Conservation (phyloP, 2,797 vertebrate species). For the Sylvilagus floridanus region DNA sequence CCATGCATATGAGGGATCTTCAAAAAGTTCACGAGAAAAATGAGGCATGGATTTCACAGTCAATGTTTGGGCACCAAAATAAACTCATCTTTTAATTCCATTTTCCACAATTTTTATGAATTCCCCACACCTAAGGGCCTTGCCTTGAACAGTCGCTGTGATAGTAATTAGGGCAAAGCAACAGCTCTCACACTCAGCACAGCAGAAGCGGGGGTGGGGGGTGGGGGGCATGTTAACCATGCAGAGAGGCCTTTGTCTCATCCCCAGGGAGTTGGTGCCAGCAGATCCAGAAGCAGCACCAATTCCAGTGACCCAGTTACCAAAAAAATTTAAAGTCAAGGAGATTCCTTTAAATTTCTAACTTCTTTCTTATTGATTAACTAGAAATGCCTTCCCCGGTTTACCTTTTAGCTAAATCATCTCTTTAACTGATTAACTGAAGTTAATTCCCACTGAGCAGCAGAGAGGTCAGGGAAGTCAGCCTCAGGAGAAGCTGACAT, state of each 20-base stretch:
- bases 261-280: background rate
- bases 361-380: conserved; percentile 64
- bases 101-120: too few relatives aligned
- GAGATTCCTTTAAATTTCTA: conserved; percentile 52
- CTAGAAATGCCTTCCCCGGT: conserved; percentile 10
- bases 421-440: conserved; percentile 59
- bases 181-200: background rate
- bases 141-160: background rate
- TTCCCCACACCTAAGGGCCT: too few relatives aligned
- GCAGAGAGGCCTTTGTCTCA: accelerated
- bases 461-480: background rate
- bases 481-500: background rate
- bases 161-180: background rate
- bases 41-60: too few relatives aligned
- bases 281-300: background rate
- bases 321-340: conserved; percentile 18
- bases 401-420: conserved; percentile 60
- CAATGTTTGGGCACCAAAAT: too few relatives aligned
- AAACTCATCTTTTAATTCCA: too few relatives aligned
- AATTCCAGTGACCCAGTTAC: background rate
- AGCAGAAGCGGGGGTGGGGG: accelerated
- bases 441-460: conserved; percentile 15
- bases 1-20: too few relatives aligned
- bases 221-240: background rate
- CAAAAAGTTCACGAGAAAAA: too few relatives aligned